phyloP scores from a whole-genome alignment of 2,797 vertebrate species.

The Delichon dasypus region DNA sequence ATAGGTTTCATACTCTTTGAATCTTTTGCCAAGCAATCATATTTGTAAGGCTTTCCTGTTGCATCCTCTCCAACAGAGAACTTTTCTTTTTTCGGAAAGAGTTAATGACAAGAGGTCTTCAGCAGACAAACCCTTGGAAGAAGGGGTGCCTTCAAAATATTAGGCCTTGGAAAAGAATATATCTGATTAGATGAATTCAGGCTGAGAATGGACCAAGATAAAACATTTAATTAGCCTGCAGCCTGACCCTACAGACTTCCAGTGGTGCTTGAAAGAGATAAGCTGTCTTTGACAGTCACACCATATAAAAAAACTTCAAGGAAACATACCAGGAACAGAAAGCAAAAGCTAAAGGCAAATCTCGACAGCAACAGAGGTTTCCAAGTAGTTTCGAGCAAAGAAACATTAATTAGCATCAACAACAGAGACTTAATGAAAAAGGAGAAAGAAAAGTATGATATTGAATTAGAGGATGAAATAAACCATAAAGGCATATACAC shows the following conservation, averaged over 20 bases:
- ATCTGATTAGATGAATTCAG: background rate
- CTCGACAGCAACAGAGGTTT: background rate
- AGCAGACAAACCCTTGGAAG: background rate
- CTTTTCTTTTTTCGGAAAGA: background rate
- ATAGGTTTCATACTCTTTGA: no score
- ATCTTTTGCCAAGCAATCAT: no score
- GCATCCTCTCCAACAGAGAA: no score
- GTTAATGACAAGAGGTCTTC: background rate
- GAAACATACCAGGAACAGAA: slow-evolving; percentile 5
- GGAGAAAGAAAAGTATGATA: background rate
- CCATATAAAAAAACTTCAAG: background rate
- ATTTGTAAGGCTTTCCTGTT: no score
- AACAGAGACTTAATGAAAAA: background rate
- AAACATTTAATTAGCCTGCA: slow-evolving; percentile 70
- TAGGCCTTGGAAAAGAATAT: slow-evolving; percentile 42
- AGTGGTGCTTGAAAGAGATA: slow-evolving; percentile 1
- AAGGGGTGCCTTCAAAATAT: slow-evolving; percentile 19
- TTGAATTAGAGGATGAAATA: background rate
- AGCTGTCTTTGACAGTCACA: slow-evolving; percentile 42
- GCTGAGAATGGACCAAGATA: slow-evolving; percentile 29
- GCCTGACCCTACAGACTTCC: slow-evolving; percentile 52
- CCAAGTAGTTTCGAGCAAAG: background rate
- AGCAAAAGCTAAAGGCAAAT: slow-evolving; percentile 44
- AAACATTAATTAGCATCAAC: background rate
- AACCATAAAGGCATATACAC: background rate